Evolutionary conservation across 2,113 vertebrate species (phyloP), one percentile per base, ranked within the genome.

Genomic region (Ornithorhynchus anatinus): DNA sequence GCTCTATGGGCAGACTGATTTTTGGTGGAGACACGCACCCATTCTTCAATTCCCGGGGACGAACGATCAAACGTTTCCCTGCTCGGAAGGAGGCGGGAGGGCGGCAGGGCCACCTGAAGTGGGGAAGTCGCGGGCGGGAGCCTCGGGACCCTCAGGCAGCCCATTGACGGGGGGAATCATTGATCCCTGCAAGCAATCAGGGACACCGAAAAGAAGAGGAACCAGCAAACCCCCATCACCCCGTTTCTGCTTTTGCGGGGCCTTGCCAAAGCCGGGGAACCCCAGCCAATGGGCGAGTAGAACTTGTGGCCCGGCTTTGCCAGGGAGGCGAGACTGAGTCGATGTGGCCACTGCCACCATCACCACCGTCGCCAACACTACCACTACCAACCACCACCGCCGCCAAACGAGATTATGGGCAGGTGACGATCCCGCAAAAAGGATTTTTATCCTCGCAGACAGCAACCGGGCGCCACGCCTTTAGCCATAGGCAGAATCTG

Each of bases 1-100:
- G 67, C 79, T 80, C 75, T 58, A 56, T 69, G 82, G 80, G 51
- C 5, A 54, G 54, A 43, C 56, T 84, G 84, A 90, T 89, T 80
- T 69, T 85, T 83, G 86, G 85, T 88, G 88, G 83, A 89, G 87
- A 89, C 87, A 89, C 84, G 85, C 85, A 84, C 87, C 85, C 85
- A 89, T 89, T 89, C 89, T 88, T 88, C 89, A 88, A 88, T 90
- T 86, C 87, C 78, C 86, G 85, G 68, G 75, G 79, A 85, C 78
- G 82, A 89, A 79, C 84, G 87, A 90, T 81, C 87, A 88, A 77
- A 86, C 73, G 75, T 54, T 35, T 65, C 16, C 61, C 74, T 77
- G 79, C 77, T 68, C 68, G 43, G 40, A 78, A 69, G 57, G 70
- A 76, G 84, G 56, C 70, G 67, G 39, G 47, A 45, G 59, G 20